phyloP scores from a whole-genome alignment of 2,888 invertebrate genomes.

The Philaethria dido region DNA sequence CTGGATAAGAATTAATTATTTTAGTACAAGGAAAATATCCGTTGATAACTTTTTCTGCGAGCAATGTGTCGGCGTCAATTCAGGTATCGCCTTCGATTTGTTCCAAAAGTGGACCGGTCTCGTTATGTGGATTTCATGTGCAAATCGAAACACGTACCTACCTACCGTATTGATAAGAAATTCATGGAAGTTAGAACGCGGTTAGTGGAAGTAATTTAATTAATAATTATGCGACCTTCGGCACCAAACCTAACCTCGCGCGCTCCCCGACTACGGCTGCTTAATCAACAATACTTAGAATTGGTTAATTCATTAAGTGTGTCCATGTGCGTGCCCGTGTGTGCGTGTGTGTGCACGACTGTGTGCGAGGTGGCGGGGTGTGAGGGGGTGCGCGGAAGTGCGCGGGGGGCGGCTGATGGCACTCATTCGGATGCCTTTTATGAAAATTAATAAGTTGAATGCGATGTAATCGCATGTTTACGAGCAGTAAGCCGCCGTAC shows the following conservation, averaged over 20 bases:
- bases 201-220: neutral
- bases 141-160: neutral
- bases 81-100: neutral
- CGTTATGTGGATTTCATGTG: neutral
- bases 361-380: neutral
- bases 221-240: slow-evolving; percentile 12
- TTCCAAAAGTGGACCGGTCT: neutral
- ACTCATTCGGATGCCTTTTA: slow-evolving; percentile 38
- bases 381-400: neutral
- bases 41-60: neutral
- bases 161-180: neutral
- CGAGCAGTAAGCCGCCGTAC: slow-evolving; percentile 29
- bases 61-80: neutral
- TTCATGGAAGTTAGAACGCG: neutral
- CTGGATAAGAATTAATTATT: neutral
- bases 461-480: slow-evolving; percentile 42
- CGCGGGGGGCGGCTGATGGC: neutral
- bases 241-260: slow-evolving; percentile 2
- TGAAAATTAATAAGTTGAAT: slow-evolving; percentile 42
- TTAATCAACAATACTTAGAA: slow-evolving; percentile 17
- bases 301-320: slow-evolving; percentile 17
- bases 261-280: neutral
- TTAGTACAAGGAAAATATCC: neutral
- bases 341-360: neutral
- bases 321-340: neutral